Conservation (phyloP, 2,888 invertebrate genomes). For the Drosophila ustulata region DNA sequence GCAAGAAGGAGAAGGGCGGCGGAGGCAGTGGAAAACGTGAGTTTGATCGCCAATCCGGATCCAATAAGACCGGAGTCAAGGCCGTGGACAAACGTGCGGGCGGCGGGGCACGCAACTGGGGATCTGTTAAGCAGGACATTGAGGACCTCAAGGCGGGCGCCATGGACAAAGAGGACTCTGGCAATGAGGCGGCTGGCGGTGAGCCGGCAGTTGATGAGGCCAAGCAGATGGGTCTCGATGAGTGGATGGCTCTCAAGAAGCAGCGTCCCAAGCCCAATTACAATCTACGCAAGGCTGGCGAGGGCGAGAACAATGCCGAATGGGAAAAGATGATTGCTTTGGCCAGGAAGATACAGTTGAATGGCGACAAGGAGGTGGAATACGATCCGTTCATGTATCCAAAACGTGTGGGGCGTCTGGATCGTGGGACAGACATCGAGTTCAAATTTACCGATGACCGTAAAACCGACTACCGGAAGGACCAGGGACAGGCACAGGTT, state of each 20-base stretch:
- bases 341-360: background rate
- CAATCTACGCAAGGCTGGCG: background rate
- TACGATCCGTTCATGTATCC: background rate
- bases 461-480: background rate
- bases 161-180: background rate
- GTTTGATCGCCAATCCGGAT: background rate
- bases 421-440: background rate
- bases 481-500: background rate
- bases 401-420: background rate
- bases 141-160: background rate
- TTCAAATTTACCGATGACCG: background rate
- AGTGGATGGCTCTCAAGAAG: background rate
- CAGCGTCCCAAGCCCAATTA: slow-evolving; percentile 3
- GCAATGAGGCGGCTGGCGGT: background rate
- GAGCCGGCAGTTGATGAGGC: background rate
- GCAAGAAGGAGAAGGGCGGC: background rate
- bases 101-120: background rate
- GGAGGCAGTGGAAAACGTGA: background rate
- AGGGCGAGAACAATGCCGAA: background rate
- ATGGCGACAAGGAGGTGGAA: background rate
- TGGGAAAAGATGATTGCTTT: background rate
- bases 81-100: background rate
- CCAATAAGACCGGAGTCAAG: background rate
- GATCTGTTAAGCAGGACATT: background rate
- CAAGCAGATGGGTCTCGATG: background rate